Evolutionary conservation across 1,140 invertebrate species (phyloP), one percentile per base, ranked within the genome.

Genomic region (Chymomyza costata): DNA sequence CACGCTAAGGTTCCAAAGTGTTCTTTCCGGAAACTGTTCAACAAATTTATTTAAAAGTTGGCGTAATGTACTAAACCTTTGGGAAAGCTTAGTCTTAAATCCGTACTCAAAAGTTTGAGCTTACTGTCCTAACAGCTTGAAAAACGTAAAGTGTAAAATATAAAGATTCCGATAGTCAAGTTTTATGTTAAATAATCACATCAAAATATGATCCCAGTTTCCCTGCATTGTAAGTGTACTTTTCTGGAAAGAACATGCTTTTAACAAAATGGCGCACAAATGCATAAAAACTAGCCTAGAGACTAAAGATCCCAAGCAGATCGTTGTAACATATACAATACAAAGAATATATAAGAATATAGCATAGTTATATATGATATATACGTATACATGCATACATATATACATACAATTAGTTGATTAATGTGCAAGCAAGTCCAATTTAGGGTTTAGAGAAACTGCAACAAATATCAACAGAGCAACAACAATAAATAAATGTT

Each of bases 311-410:
- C 63, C 56, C 53, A 25, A 47, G 48, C 39, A 56, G 71, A 71
- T 78, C 71, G 46, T 44, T 76, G 71, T 76, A 76, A 76, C 71
- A 76, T 76, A 76, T 71, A 76, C 71, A 76, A 78, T 76, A 76
- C 66, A 31, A 60, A 63, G 57, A 38, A 53, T 28, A 46, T 34
- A 56, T 67, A 73, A 71, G 68, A 45, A 53, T 44, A 32, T 71
- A 71, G 68, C 18, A 19, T 71, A 66, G 65, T 73, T 59, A 59
- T 60, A 58, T 49, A 49, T 49, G 51, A 49, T 76, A 76, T 76
- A 78, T 65, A 78, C 70, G 32, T 51, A 64, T 48, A 48, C 43
- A 65, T 52, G n/a, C n/a, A n/a, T n/a, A 14, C 1, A 44, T 18
- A 41, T 58, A 21, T 49, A 37, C 50, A 55, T 67, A 44, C 51